Evolutionary conservation across 2,113 vertebrate genomes (phyloP).

Genomic region (Orycteropus afer): DNA sequence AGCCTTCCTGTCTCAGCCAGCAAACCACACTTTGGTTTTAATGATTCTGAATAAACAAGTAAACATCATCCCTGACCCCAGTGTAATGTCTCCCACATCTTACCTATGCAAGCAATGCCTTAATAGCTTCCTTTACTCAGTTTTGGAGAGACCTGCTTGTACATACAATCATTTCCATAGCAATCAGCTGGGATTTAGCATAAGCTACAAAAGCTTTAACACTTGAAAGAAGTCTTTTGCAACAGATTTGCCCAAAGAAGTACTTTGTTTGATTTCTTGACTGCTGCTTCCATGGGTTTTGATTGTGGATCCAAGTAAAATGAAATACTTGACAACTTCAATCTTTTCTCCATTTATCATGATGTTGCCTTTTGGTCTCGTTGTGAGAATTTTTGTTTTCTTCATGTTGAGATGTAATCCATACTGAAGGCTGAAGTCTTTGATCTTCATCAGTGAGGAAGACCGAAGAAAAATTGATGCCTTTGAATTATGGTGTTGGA

Average conservation of each 20-base stretch:
- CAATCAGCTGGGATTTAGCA: conserved; percentile 60
- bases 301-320: neutral
- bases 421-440: neutral
- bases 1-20: neutral
- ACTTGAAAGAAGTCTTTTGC: neutral
- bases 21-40: neutral
- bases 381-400: neutral
- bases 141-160: conserved; percentile 52
- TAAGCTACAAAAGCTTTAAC: neutral
- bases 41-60: neutral
- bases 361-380: too few relatives aligned
- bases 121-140: neutral
- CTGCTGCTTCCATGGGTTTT: neutral
- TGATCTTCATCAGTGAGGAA: neutral
- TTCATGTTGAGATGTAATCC: neutral
- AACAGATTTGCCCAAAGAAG: neutral
- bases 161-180: conserved; percentile 63
- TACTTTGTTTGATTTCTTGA: neutral
- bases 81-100: neutral
- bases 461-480: neutral
- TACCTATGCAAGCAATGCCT: neutral
- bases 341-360: neutral
- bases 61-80: neutral
- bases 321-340: neutral
- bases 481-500: neutral